Conservation (phyloP, 2,113 vertebrate genomes). For the Potamarius usumacintae region DNA sequence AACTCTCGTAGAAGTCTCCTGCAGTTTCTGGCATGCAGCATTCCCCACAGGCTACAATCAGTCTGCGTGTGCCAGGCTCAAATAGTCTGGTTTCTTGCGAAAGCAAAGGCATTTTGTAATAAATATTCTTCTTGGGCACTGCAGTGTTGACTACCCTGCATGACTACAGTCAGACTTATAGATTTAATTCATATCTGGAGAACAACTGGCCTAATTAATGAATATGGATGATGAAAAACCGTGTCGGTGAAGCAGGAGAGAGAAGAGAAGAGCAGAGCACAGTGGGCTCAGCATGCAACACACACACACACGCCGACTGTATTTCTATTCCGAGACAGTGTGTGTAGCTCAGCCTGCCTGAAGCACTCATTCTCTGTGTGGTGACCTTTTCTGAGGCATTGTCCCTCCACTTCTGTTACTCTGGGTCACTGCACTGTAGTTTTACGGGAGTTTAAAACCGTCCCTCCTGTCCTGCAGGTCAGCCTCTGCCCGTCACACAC, state of each 20-base stretch:
- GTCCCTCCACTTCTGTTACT: conserved; percentile 15
- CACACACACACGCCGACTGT: conserved; percentile 9
- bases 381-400: conserved; percentile 45
- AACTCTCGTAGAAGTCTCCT: background rate
- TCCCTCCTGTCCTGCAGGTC: conserved; percentile 3
- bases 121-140: background rate
- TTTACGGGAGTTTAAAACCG: conserved; percentile 17
- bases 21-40: background rate
- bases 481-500: background rate
- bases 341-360: background rate
- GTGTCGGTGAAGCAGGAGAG: conserved; percentile 2
- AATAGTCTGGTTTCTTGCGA: background rate
- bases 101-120: background rate
- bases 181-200: conserved; percentile 11
- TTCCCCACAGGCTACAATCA: background rate
- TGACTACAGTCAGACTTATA: background rate
- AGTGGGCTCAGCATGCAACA: background rate
- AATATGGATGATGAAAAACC: conserved; percentile 7
- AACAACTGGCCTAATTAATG: conserved; percentile 46
- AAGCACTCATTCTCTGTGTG: conserved; percentile 36
- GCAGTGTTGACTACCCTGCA: background rate
- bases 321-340: conserved; percentile 1
- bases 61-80: background rate
- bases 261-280: conserved; percentile 19
- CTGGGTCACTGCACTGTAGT: conserved; percentile 35